Evolutionary conservation across 2,113 vertebrate species (phyloP).

Genomic region (Proterorhinus semilunaris): DNA sequence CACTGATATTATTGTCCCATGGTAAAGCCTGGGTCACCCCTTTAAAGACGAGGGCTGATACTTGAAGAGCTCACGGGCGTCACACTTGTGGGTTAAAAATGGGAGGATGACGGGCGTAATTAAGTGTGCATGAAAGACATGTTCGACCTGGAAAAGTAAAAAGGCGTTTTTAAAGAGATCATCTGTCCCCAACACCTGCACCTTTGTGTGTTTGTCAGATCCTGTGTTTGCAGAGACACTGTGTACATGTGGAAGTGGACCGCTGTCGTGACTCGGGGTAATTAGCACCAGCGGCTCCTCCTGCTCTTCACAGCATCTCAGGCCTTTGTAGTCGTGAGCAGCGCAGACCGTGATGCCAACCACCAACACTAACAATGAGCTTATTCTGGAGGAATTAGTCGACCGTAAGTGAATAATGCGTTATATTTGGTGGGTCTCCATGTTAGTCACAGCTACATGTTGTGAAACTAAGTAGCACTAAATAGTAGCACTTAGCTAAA

Average conservation of each 20-base stretch:
- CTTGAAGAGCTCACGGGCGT: conserved; percentile 31
- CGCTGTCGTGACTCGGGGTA: conserved; percentile 54
- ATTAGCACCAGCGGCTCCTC: conserved; percentile 34
- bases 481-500: too few relatives aligned
- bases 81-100: conserved; percentile 19
- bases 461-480: too few relatives aligned
- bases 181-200: conserved; percentile 2
- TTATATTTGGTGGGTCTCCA: too few relatives aligned
- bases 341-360: not conserved
- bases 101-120: conserved; percentile 17
- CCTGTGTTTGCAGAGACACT: conserved; percentile 26
- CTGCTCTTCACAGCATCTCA: conserved; percentile 19
- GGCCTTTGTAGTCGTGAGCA: not conserved
- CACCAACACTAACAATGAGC: not conserved
- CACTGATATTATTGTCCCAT: not conserved
- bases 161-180: conserved; percentile 11
- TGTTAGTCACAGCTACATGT: too few relatives aligned
- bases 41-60: not conserved
- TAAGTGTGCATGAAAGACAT: conserved; percentile 20
- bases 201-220: conserved; percentile 42
- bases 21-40: not conserved
- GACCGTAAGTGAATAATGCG: too few relatives aligned
- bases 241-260: conserved; percentile 16
- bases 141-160: conserved; percentile 24
- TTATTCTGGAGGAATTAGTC: not conserved